Conservation (phyloP, 2,113 vertebrate genomes). For the Cinclus cinclus region DNA sequence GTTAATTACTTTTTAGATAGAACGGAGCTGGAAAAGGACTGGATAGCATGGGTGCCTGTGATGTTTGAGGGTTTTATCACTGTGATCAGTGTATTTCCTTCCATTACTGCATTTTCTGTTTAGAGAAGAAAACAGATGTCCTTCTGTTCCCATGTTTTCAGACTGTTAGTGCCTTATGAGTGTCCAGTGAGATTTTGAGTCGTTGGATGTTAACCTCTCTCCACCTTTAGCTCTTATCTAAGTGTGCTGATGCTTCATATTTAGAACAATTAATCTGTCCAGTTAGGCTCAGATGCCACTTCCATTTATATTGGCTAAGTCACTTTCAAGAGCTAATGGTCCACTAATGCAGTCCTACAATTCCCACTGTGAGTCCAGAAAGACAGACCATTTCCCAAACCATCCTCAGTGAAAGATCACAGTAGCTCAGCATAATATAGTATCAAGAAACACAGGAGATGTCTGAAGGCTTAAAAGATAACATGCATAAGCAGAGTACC, state of each 20-base stretch:
- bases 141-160: background rate
- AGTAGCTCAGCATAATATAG: background rate
- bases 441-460: conserved; percentile 10
- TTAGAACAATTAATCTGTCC: background rate
- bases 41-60: background rate
- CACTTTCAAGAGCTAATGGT: background rate
- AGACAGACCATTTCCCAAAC: background rate
- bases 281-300: background rate
- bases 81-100: background rate
- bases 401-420: background rate
- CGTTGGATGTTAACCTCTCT: background rate
- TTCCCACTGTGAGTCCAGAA: background rate
- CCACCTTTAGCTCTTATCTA: background rate
- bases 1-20: background rate
- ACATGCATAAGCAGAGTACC: background rate
- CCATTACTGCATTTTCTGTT: background rate
- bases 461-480: background rate
- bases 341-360: background rate
- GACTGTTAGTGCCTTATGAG: background rate
- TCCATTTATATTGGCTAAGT: background rate
- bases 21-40: background rate
- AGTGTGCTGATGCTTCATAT: background rate
- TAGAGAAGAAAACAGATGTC: background rate
- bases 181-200: background rate
- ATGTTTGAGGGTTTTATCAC: background rate